phyloP scores from a whole-genome alignment of 2,113 vertebrate genomes.

The Galemys pyrenaicus region DNA sequence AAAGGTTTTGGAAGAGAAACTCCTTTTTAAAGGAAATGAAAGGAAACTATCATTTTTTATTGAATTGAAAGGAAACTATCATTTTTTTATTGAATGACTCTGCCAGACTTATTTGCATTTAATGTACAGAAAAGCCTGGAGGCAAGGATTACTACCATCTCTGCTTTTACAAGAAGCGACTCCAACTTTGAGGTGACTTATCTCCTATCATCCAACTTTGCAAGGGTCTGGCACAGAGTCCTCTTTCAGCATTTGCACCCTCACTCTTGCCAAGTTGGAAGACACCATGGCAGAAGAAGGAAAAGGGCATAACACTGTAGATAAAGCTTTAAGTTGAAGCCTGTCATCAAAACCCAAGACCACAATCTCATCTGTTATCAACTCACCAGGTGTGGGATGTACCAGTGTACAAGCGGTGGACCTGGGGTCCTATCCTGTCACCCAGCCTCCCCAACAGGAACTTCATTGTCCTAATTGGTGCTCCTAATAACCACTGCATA shows the following conservation, averaged over 20 bases:
- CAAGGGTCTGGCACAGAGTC: background rate
- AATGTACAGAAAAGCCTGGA: background rate
- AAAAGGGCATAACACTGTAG: background rate
- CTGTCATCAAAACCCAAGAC: background rate
- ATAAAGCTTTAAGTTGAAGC: background rate
- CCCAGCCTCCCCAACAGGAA: background rate
- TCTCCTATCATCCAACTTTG: background rate
- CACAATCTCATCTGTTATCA: background rate
- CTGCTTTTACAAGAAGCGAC: slow-evolving; percentile 6
- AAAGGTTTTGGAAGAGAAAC: slow-evolving; percentile 57
- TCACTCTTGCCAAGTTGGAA: background rate
- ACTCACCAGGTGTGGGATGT: background rate
- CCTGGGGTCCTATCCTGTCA: background rate
- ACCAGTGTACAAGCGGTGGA: no score
- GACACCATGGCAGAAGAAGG: background rate
- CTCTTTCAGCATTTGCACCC: no score
- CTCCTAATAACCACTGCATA: background rate
- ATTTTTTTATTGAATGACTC: slow-evolving; percentile 9
- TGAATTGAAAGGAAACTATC: background rate
- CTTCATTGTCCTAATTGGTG: background rate
- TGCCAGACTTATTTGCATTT: slow-evolving; percentile 49
- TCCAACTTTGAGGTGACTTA: background rate
- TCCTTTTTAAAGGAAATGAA: slow-evolving; percentile 17
- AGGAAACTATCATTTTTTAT: slow-evolving; percentile 5
- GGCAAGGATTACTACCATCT: background rate